Conservation (phyloP, 35 echinoderm and acorn worm species). For the Ptychodera flava region DNA sequence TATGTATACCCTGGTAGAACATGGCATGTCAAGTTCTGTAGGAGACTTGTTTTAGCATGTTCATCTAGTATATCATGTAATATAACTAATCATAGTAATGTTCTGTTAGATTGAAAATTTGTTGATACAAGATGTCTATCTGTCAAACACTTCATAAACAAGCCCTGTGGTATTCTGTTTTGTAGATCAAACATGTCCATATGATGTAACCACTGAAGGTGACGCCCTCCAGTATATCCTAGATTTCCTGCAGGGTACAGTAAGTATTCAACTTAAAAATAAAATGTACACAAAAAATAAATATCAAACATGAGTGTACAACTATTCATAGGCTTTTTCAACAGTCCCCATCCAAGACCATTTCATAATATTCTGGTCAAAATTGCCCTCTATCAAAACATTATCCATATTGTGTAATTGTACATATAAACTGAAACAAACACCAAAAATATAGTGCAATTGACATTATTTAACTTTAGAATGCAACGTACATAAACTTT, state of each 20-base stretch:
- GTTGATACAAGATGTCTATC: no score
- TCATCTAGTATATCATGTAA: no score
- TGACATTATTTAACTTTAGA: no score
- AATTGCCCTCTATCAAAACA: background rate
- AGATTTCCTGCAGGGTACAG: slow-evolving; percentile 81
- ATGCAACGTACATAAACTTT: no score
- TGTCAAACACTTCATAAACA: no score
- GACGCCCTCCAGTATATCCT: slow-evolving; percentile 48
- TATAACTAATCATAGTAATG: no score
- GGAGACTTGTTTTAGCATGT: no score
- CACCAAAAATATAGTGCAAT: no score
- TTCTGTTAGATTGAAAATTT: no score
- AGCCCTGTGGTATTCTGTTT: no score
- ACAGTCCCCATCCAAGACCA: background rate
- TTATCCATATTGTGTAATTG: background rate
- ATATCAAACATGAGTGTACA: background rate
- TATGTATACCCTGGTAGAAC: no score
- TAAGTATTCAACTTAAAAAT: slow-evolving; percentile 24
- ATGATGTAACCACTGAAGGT: background rate
- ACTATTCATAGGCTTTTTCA: background rate
- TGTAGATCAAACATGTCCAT: background rate
- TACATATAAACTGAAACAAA: background rate
- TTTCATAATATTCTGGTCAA: background rate
- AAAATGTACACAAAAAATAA: background rate
- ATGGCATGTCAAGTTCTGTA: no score